Evolutionary conservation across 2,797 vertebrate species (phyloP).

Genomic region (Avahi laniger): DNA sequence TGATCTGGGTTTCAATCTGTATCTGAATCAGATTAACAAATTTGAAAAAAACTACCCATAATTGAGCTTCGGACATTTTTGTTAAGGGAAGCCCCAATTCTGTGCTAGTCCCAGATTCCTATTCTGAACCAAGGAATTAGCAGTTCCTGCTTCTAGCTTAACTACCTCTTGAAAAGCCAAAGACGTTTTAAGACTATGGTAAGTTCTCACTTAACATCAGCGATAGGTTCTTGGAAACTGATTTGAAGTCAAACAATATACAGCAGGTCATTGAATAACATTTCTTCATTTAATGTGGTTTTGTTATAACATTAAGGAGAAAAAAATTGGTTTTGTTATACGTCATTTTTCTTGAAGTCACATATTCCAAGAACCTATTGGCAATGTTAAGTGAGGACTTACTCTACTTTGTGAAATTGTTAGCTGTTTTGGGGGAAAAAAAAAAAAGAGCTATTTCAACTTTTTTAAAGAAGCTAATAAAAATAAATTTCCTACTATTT

Average conservation of each 20-base stretch:
- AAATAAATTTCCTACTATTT: slow-evolving; percentile 27
- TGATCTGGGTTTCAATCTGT: neutral
- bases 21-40: slow-evolving; percentile 16
- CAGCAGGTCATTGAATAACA: neutral
- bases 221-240: neutral
- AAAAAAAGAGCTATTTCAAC: slow-evolving; percentile 17
- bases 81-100: neutral
- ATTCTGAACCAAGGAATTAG: neutral
- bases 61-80: neutral
- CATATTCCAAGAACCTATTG: neutral
- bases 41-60: neutral
- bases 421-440: neutral
- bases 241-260: neutral
- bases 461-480: slow-evolving; percentile 18
- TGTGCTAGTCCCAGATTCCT: neutral
- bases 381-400: neutral
- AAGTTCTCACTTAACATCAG: neutral
- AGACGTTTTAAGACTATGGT: neutral
- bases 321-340: neutral
- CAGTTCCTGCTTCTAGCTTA: slow-evolving; percentile 6
- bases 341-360: neutral
- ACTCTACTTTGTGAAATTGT: neutral
- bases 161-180: slow-evolving; percentile 7
- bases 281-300: neutral
- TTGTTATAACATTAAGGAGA: neutral